phyloP scores from a whole-genome alignment of 2,888 invertebrate species.

The Aricia artaxerxes region DNA sequence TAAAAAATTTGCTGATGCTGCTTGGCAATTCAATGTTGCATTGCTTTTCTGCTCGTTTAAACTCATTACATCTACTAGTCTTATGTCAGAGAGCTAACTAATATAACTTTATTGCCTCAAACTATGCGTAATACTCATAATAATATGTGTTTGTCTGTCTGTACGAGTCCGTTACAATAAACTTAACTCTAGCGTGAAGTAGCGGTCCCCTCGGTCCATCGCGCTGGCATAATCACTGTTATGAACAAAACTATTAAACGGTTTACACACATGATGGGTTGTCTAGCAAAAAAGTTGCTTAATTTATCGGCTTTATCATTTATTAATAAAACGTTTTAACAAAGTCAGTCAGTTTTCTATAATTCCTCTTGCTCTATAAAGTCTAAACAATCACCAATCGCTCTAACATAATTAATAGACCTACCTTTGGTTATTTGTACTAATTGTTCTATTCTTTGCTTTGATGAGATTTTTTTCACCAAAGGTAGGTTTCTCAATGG shows the following conservation, averaged over 20 bases:
- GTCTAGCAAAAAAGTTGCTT: constrained; percentile 10
- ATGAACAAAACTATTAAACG: background rate
- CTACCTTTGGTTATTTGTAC: too few species aligned
- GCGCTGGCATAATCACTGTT: constrained; percentile 18
- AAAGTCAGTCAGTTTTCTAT: background rate
- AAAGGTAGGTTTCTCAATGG: too few species aligned
- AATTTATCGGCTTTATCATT: background rate
- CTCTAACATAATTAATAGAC: too few species aligned
- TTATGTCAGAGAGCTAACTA: background rate
- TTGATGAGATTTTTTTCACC: too few species aligned
- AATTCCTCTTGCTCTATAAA: too few species aligned
- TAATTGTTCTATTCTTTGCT: too few species aligned
- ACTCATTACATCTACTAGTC: too few species aligned
- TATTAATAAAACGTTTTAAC: background rate
- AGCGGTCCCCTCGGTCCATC: constrained; percentile 29
- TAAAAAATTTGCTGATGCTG: too few species aligned
- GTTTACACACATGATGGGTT: background rate
- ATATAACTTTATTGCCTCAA: background rate
- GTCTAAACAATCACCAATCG: background rate
- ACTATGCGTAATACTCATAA: too few species aligned
- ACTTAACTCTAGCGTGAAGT: constrained; percentile 24
- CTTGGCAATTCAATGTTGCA: too few species aligned
- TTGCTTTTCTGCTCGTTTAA: too few species aligned
- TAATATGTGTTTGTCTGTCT: background rate
- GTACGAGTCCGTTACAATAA: background rate